A percentile compares a stretch with the other conserved stretches of the same genome.
These are phyloP conservation scores for Ophion costatus DNA, from an alignment of 2,888 invertebrate genomes.

Conservation along the genomic window DNA sequence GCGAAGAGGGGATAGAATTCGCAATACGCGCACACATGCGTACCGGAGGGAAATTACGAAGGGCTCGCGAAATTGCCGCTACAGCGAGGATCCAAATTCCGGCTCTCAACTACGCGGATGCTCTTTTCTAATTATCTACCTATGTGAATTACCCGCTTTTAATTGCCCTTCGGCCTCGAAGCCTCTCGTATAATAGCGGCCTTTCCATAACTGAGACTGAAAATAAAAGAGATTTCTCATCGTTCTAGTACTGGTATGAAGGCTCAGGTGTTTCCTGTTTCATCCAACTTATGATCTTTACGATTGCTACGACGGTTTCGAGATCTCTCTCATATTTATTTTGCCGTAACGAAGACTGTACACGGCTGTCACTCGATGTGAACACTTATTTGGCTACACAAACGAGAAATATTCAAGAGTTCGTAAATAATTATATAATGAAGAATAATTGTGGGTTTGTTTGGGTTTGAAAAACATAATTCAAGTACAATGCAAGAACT, in stretches of 20 bases:
- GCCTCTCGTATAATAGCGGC: not conserved
- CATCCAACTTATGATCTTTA: not conserved
- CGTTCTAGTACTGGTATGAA: not conserved
- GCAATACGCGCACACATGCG: slow-evolving; percentile 34
- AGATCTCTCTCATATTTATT: not conserved
- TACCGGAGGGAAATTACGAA: slow-evolving; percentile 47
- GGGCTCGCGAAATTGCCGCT: slow-evolving; percentile 53
- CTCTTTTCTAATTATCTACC: slow-evolving; percentile 75
- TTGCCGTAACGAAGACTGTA: not conserved
- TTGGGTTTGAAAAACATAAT: too few relatives aligned
- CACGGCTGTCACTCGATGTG: not conserved
- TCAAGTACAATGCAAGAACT: too few relatives aligned
- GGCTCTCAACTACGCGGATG: slow-evolving; percentile 53
- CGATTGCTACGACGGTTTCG: not conserved
- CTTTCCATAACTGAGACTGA: not conserved
- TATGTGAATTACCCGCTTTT: slow-evolving; percentile 76
- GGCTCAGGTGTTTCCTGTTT: not conserved
- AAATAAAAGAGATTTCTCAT: not conserved
- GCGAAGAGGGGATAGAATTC: slow-evolving; percentile 28
- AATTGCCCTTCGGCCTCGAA: slow-evolving; percentile 62
- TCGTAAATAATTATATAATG: not conserved
- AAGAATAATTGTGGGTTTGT: not conserved
- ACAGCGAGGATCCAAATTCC: slow-evolving; percentile 54
- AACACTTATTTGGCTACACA: not conserved
- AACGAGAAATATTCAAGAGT: not conserved